Evolutionary conservation across 2,888 invertebrate genomes (phyloP).

Genomic region (Apamea sordens): DNA sequence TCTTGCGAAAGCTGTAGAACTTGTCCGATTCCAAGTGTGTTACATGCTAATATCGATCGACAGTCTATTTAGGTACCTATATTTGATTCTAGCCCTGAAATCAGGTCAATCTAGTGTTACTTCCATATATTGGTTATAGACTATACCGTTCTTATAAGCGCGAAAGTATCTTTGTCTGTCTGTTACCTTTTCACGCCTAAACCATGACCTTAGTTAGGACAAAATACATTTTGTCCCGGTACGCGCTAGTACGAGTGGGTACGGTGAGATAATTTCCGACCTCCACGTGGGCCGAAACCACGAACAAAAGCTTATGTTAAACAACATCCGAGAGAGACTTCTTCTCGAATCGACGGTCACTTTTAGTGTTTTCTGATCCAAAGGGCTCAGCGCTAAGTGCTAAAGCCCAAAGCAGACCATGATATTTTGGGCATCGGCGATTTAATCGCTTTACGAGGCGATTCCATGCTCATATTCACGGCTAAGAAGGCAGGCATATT

Average conservation of each 20-base stretch:
- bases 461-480: background rate
- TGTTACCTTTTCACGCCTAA: too few species aligned
- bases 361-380: background rate
- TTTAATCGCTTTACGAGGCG: background rate
- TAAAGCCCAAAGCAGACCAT: background rate
- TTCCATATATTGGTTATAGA: background rate
- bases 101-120: conserved; percentile 4
- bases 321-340: background rate
- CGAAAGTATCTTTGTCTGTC: too few species aligned
- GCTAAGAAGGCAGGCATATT: background rate
- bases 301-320: background rate
- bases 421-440: background rate
- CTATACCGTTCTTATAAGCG: too few species aligned
- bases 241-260: too few species aligned
- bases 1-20: background rate
- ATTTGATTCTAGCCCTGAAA: conserved; percentile 1
- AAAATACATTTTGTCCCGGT: too few species aligned
- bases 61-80: too few species aligned
- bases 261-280: too few species aligned
- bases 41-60: too few species aligned
- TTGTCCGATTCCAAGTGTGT: background rate
- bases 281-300: too few species aligned
- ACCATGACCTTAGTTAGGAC: too few species aligned
- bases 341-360: background rate
- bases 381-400: background rate